Evolutionary conservation across 2,113 vertebrate genomes (phyloP), one percentile per base, ranked within the genome.

Genomic region (Hirundichthys speculiger): DNA sequence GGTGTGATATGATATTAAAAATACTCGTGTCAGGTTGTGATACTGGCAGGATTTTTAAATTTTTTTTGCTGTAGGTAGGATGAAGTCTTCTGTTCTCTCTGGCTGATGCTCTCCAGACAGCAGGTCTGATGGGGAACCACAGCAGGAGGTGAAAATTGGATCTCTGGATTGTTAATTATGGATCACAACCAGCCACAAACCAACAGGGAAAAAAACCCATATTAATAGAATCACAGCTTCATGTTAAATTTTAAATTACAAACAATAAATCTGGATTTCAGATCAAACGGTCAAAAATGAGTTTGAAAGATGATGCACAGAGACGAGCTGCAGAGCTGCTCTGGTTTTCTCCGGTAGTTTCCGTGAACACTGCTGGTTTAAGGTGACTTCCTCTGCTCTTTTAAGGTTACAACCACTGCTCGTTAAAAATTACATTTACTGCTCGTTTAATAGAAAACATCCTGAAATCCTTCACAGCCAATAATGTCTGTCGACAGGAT

Each of bases 281-380:
- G 87, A 90, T 90, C 86, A 91, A 91, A 91, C 84, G 82, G 86
- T 88, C 76, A 86, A 57, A 79, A 78, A 46, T 52, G 61, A 86
- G 89, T 90, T 90, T 91, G 90, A 91, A 90, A 90, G 48, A 55
- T 56, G 59, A 77, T 74, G 72, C 61, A 21, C 60, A 22, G 42
- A 89, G 74, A 83, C 69, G 21, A 73, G 67, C 30, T 34, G 30
- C 63, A 65, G 52, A 50, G 51, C 75, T 45, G 68, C 59, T 86
- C 67, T 62, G 79, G 54, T 74, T 77, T 77, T 27, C 55, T 39
- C 58, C 73, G 81, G 86, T 67, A 85, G 79, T 71, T 18, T 43
- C 42, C 18, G n/a, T 18, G 43, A 45, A 19, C 43, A 34, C 30
- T 34, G 6, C 25, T 27, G 3, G 6, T 34, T 5, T 34, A 10